Base-by-base conservation (phyloP, 2,113 vertebrate genomes). In the Pomatorhinus ruficollis region DNA sequence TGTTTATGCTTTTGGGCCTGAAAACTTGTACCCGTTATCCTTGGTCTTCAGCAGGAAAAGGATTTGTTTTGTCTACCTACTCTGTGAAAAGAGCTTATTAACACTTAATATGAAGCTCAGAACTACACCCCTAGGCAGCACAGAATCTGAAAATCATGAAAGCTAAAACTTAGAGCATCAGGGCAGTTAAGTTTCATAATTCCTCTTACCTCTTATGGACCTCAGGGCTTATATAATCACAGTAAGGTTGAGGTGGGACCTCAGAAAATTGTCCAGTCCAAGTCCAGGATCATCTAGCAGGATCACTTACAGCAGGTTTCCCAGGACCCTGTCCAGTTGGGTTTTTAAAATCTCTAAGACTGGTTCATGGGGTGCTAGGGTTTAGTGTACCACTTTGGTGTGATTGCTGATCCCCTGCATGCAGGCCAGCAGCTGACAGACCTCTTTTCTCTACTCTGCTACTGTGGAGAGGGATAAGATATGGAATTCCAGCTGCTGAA, bases 321-420 rank as follows among this genome's bases (percentile, higher is more conserved):
- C 47, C 50, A 69, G 21, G 4, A 80, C 6, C 1, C 28, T 40
- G 27, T 78, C 52, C 54, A 50, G 31, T 11, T 0, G 0, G 10
- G 23, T 10, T 83, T 85, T 77, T 35, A 7, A 2, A 44, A 40
- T 65, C 18, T 53, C 66, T 40, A 74, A 12, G n/a, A 52, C 14
- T 72, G 37, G 30, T 57, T 83, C 37, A 53, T 8, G 56, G 42
- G 5, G 18, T 37, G 15, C 50, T 70, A 44, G 45, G 16, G n/a
- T 47, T 83, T 20, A 56, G 8, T 23, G n/a, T 61, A 59, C 5
- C 33, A 20, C n/a, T 56, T 52, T 33, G 65, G 44, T 60, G 59
- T 57, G 57, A 50, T 54, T 19, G 24, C 57, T 61, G 42, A 89
- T 12, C 8, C 39, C 53, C 40, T 74, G 12, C 11, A 47, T 4